These are phyloP conservation scores for Myrmecobius fasciatus DNA, from an alignment of 2,113 vertebrate genomes.

Conservation along the genomic window DNA sequence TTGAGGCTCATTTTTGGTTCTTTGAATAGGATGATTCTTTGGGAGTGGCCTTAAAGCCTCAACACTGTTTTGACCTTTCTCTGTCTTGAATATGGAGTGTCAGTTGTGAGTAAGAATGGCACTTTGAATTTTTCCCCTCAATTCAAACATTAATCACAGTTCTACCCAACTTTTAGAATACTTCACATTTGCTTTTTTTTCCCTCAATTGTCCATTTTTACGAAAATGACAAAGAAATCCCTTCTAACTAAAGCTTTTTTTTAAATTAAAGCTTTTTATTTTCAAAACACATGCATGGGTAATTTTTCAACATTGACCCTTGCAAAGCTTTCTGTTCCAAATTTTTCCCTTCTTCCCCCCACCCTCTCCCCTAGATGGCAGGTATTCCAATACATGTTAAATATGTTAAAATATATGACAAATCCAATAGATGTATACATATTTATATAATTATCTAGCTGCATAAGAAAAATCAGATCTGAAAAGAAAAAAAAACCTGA, in stretches of 20 bases:
- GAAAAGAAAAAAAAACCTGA: no score
- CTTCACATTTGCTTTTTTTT: conserved; percentile 61
- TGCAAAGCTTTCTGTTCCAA: no score
- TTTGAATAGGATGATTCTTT: conserved; percentile 65
- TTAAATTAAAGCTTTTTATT: no score
- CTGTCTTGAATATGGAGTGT: conserved; percentile 61
- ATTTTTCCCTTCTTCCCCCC: no score
- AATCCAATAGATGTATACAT: no score
- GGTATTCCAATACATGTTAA: no score
- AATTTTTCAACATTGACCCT: no score
- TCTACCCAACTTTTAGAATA: conserved; percentile 49
- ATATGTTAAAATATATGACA: no score
- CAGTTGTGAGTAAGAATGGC: conserved; percentile 63
- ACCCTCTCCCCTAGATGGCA: no score
- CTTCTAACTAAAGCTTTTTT: conserved; percentile 11
- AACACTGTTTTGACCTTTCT: conserved; percentile 50
- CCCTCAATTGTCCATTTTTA: conserved; percentile 25
- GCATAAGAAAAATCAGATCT: no score
- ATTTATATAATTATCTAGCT: no score
- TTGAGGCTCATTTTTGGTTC: conserved; percentile 71
- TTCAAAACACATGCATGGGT: no score
- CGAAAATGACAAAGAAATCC: conserved; percentile 47
- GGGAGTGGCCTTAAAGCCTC: conserved; percentile 64
- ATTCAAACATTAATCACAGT: conserved; percentile 72
- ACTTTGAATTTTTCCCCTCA: conserved; percentile 65